Conservation (phyloP, 2,113 vertebrate genomes). For the Ammodytes dubius region DNA sequence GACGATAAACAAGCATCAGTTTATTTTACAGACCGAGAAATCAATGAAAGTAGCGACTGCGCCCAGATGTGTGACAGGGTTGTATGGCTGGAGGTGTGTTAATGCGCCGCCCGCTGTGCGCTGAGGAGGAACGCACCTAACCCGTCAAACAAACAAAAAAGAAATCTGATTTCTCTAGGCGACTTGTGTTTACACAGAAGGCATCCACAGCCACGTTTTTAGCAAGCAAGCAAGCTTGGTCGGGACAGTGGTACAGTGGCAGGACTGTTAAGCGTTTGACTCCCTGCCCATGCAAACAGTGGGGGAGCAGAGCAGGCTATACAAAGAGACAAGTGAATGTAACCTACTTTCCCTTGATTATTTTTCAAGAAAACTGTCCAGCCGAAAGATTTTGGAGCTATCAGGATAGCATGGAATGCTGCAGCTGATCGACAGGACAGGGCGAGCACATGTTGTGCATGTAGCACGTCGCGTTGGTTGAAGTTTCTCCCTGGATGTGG, state of each 20-base stretch:
- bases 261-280: slow-evolving; percentile 31
- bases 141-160: slow-evolving; percentile 19
- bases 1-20: slow-evolving; percentile 32
- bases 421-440: slow-evolving; percentile 49
- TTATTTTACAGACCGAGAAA: background rate
- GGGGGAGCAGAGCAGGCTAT: background rate
- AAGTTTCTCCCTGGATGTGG: slow-evolving; percentile 49
- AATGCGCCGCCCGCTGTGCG: slow-evolving; percentile 18
- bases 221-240: slow-evolving; percentile 43
- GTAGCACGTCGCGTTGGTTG: background rate
- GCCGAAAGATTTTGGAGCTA: background rate
- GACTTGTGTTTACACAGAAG: slow-evolving; percentile 76
- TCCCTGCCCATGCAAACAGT: slow-evolving; percentile 27
- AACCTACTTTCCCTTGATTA: background rate
- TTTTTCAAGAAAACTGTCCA: background rate
- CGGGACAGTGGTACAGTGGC: slow-evolving; percentile 31
- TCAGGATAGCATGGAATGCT: slow-evolving; percentile 29
- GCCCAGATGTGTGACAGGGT: background rate
- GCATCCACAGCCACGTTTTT: slow-evolving; percentile 73
- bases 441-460: slow-evolving; percentile 67
- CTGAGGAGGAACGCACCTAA: slow-evolving; percentile 24
- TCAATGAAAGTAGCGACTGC: background rate
- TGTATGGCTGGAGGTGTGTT: background rate
- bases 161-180: slow-evolving; percentile 57
- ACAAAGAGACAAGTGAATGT: slow-evolving; percentile 4